Conservation (phyloP, 2,888 invertebrate species). For the Gibbula magus region DNA sequence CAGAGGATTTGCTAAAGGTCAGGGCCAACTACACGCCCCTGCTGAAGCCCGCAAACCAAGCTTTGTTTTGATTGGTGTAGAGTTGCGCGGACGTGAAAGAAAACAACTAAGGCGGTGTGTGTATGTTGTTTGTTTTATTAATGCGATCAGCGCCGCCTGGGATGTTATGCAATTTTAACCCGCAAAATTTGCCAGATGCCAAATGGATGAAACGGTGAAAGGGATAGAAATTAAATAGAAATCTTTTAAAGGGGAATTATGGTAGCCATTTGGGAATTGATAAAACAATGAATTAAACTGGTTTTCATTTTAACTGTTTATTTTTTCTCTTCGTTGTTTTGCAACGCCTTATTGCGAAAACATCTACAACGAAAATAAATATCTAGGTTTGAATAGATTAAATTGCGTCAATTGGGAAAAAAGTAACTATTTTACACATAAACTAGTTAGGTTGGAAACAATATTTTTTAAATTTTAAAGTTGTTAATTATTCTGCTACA, state of each 20-base stretch:
- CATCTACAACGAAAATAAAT: too few relatives aligned
- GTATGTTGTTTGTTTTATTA: constrained; percentile 13
- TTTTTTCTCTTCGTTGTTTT: too few relatives aligned
- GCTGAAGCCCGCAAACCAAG: not conserved
- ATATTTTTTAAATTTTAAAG: too few relatives aligned
- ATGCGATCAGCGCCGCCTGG: not conserved
- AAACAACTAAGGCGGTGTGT: not conserved
- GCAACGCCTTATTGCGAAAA: too few relatives aligned
- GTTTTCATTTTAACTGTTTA: too few relatives aligned
- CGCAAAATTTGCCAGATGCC: not conserved
- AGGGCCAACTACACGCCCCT: constrained; percentile 3
- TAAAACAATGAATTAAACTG: too few relatives aligned
- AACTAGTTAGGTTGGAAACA: too few relatives aligned
- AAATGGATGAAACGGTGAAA: not conserved
- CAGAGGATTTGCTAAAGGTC: not conserved
- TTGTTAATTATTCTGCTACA: too few relatives aligned
- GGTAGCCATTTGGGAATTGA: too few relatives aligned
- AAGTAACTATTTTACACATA: too few relatives aligned
- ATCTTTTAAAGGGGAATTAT: not conserved
- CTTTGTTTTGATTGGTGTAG: constrained; percentile 13
- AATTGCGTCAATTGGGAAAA: too few relatives aligned
- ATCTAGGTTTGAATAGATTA: too few relatives aligned
- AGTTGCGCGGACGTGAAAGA: constrained; percentile 10
- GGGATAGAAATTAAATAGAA: not conserved
- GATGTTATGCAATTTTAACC: not conserved